phyloP scores from a whole-genome alignment of 2,113 vertebrate species.

The Embiotoca jacksoni region DNA sequence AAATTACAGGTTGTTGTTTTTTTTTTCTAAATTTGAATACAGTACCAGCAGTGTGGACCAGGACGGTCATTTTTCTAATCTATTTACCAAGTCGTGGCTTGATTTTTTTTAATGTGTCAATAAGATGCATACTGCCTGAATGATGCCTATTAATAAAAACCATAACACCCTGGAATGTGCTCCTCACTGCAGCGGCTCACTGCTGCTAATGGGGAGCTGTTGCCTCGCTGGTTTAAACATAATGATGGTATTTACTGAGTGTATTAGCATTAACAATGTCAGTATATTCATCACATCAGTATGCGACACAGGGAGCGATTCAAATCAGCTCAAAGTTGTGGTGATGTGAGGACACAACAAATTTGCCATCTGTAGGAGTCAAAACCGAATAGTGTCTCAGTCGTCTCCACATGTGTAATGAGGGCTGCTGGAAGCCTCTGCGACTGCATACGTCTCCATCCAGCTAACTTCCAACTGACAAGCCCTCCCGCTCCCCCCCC shows the following conservation, averaged over 20 bases:
- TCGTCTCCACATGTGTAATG: conserved; percentile 43
- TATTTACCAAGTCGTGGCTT: no score
- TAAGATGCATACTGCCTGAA: no score
- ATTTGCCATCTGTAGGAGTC: conserved; percentile 59
- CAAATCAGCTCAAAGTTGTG: conserved; percentile 19
- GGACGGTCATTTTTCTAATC: no score
- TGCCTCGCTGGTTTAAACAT: conserved; percentile 8
- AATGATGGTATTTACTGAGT: conserved; percentile 1
- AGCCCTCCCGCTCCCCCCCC: conserved; percentile 16
- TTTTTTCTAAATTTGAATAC: no score
- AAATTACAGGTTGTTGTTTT: no score
- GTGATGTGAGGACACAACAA: conserved; percentile 36
- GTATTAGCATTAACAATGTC: conserved; percentile 55
- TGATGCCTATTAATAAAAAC: background rate
- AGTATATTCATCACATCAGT: conserved; percentile 25
- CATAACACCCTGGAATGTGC: background rate
- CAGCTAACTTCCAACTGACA: conserved; percentile 59
- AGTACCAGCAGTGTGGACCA: no score
- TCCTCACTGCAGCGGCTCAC: background rate
- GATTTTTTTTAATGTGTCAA: no score
- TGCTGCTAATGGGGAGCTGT: conserved; percentile 15
- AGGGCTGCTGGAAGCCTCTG: conserved; percentile 60
- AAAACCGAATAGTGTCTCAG: conserved; percentile 28
- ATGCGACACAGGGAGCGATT: background rate
- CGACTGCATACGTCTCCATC: conserved; percentile 56